Conservation (phyloP, 2,797 vertebrate species). For the Gymnopithys bicolor region DNA sequence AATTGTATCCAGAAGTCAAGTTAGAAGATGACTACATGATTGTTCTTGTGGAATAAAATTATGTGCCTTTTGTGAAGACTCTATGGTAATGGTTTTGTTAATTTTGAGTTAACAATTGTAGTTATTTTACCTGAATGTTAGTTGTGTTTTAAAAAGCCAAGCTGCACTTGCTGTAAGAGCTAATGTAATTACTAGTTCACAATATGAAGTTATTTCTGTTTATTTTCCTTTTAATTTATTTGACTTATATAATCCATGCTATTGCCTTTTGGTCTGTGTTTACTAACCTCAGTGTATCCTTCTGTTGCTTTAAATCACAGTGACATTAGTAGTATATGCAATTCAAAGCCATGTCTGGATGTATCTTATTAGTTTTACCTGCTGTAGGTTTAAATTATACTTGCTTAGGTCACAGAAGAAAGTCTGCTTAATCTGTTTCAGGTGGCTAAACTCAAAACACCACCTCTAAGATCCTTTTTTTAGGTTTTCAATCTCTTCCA, state of each 20-base stretch:
- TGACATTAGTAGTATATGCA: background rate
- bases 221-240: slow-evolving; percentile 9
- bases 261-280: background rate
- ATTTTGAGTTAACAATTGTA: background rate
- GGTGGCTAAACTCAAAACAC: background rate
- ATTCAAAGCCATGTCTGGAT: background rate
- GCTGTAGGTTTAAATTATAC: background rate
- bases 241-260: background rate
- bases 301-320: slow-evolving; percentile 2
- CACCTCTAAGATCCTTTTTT: background rate
- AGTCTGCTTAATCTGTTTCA: background rate
- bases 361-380: background rate
- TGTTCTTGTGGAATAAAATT: background rate
- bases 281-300: background rate
- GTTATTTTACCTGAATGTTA: background rate
- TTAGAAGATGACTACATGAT: background rate
- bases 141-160: background rate
- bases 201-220: background rate
- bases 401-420: background rate
- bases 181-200: background rate
- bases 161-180: background rate
- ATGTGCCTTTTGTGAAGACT: background rate
- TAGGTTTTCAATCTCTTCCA: background rate
- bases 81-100: background rate
- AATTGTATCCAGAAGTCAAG: background rate